These are phyloP conservation scores for Aphrophora alni DNA, from an alignment of 2,888 invertebrate genomes.

Conservation along the genomic window DNA sequence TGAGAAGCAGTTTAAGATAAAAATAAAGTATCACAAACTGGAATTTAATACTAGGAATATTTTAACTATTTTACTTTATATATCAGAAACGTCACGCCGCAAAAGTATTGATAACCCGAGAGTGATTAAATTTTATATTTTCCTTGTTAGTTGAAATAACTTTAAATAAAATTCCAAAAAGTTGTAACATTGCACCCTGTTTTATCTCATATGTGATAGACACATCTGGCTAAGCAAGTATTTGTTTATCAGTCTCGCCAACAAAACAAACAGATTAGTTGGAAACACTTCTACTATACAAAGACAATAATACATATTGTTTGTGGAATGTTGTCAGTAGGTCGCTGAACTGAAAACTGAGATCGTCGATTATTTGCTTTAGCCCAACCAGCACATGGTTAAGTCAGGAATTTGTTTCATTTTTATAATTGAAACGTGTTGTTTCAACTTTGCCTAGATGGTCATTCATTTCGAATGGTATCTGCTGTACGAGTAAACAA, in stretches of 20 bases:
- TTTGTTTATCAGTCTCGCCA: background rate
- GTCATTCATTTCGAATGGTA: background rate
- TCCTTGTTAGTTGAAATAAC: no score
- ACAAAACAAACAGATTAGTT: background rate
- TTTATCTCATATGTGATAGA: background rate
- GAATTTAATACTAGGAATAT: no score
- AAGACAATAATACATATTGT: background rate
- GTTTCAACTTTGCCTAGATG: background rate
- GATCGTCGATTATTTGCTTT: no score
- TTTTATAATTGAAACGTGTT: background rate
- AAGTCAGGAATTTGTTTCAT: background rate
- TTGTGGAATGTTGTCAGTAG: background rate
- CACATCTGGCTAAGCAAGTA: background rate
- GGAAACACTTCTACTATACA: background rate
- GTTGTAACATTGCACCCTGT: no score
- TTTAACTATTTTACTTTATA: no score
- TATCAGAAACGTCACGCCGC: no score
- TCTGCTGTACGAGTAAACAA: background rate
- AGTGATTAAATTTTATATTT: no score
- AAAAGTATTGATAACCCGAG: no score
- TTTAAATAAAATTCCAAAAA: no score
- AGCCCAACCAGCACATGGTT: background rate
- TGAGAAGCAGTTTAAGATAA: no score
- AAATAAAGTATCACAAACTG: no score
- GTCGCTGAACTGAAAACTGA: background rate